phyloP scores from a whole-genome alignment of 2,113 vertebrate species.

The Euleptes europaea region DNA sequence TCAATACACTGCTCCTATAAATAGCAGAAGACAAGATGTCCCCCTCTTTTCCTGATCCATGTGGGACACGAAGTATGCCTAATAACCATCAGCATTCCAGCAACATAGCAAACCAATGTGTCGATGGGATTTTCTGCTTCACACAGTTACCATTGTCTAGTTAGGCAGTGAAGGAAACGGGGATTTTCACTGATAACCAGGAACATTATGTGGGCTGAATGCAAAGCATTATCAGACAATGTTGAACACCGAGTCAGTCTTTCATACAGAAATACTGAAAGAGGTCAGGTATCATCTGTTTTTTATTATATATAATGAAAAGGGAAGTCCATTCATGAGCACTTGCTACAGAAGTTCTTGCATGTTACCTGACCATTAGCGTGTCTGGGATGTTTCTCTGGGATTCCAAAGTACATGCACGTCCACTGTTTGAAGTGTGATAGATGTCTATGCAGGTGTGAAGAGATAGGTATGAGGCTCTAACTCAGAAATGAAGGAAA shows the following conservation, averaged over 20 bases:
- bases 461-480: not conserved
- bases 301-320: not conserved
- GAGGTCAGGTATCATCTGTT: too few relatives aligned
- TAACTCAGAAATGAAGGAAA: not conserved
- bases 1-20: not conserved
- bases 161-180: not conserved
- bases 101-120: not conserved
- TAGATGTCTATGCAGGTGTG: not conserved
- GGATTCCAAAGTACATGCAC: not conserved
- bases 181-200: not conserved
- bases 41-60: not conserved
- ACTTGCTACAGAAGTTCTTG: not conserved
- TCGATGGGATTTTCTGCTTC: not conserved
- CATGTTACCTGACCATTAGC: not conserved
- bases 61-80: not conserved
- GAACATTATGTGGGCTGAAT: not conserved
- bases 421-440: not conserved
- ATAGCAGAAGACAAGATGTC: not conserved
- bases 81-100: not conserved
- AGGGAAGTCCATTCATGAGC: not conserved
- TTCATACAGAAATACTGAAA: not conserved
- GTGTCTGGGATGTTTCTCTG: too few relatives aligned
- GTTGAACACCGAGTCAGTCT: not conserved
- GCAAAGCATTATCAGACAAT: not conserved
- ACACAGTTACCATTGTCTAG: not conserved